A percentile compares a stretch with the other conserved stretches of the same genome.
phyloP scores from a whole-genome alignment of 2,888 invertebrate genomes.

The Azorinus chamasolen region DNA sequence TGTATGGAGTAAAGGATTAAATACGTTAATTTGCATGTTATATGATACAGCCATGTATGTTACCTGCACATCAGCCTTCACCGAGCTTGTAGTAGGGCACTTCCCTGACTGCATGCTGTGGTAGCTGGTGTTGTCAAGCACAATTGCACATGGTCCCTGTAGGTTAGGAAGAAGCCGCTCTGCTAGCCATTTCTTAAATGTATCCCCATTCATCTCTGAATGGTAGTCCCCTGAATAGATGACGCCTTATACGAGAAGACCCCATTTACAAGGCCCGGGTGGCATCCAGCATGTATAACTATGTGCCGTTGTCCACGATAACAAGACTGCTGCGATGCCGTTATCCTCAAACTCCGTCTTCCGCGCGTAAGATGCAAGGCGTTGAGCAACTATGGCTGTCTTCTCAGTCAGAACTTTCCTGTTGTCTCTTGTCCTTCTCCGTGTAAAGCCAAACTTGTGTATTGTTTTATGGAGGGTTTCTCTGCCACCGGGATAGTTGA shows the following conservation, averaged over 20 bases:
- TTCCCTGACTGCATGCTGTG: constrained; percentile 22
- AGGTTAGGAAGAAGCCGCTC: constrained; percentile 23
- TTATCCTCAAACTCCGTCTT: too few species aligned
- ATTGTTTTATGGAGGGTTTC: constrained; percentile 13
- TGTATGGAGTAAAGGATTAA: too few species aligned
- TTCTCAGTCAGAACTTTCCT: too few species aligned
- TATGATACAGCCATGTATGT: too few species aligned
- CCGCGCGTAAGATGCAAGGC: too few species aligned
- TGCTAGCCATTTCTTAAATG: neutral
- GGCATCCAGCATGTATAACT: constrained; percentile 26
- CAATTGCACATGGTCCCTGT: constrained; percentile 10
- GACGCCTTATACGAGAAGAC: too few species aligned
- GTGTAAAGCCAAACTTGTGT: constrained; percentile 6
- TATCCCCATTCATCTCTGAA: too few species aligned
- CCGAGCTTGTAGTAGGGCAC: constrained; percentile 12
- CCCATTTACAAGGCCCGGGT: constrained; percentile 26
- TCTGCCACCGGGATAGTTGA: too few species aligned
- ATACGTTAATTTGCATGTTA: too few species aligned
- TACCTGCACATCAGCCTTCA: constrained; percentile 34
- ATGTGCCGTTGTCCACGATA: constrained; percentile 36
- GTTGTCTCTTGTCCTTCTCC: constrained; percentile 25
- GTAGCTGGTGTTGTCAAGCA: constrained; percentile 28
- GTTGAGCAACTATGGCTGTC: too few species aligned
- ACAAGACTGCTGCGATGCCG: constrained; percentile 2
- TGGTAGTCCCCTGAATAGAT: too few species aligned